phyloP scores from a whole-genome alignment of 2,797 vertebrate species.

The Enteromius trimaculatus region DNA sequence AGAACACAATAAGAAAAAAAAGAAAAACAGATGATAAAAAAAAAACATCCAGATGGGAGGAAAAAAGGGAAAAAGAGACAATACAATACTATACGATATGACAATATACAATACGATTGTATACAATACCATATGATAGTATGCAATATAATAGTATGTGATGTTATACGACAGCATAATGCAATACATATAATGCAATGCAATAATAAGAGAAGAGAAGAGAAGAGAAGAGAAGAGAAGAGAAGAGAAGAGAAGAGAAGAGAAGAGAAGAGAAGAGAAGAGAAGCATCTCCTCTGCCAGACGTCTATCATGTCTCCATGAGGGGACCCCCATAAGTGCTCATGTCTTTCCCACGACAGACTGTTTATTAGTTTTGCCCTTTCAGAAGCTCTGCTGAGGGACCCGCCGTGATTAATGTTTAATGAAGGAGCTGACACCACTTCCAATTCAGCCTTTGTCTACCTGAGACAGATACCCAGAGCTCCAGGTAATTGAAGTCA shows the following conservation, averaged over 20 bases:
- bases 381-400: slow-evolving; percentile 48
- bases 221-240: slow-evolving; percentile 1
- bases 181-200: too few species aligned
- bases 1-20: not conserved
- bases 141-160: too few species aligned
- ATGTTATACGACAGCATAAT: too few species aligned
- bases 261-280: slow-evolving; percentile 11
- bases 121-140: too few species aligned
- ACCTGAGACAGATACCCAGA: slow-evolving; percentile 43
- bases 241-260: slow-evolving; percentile 6
- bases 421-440: slow-evolving; percentile 55
- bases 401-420: slow-evolving; percentile 60
- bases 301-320: not conserved
- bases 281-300: not conserved
- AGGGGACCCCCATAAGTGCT: slow-evolving; percentile 17
- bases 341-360: slow-evolving; percentile 21
- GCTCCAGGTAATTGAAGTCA: slow-evolving; percentile 57
- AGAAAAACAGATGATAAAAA: too few species aligned
- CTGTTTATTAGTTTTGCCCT: slow-evolving; percentile 56
- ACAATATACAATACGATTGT: too few species aligned
- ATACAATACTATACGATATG: not conserved
- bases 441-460: slow-evolving; percentile 50
- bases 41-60: not conserved
- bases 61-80: not conserved
- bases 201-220: slow-evolving; percentile 32